Base-by-base conservation (phyloP, 37 sponge, comb jelly and placozoan genomes). In the Tethya wilhelma region DNA sequence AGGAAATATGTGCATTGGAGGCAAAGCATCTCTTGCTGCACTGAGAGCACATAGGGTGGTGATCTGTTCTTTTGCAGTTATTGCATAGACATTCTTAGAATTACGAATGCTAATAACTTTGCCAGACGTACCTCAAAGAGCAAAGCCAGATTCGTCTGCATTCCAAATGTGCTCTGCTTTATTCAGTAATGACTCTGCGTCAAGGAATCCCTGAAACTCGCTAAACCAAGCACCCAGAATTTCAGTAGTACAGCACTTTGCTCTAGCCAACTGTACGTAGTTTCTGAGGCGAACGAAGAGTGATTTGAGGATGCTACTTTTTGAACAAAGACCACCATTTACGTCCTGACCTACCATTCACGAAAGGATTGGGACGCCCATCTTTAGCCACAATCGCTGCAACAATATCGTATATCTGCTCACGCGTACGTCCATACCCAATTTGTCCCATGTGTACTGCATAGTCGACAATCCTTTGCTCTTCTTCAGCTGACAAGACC, bases 61-160 rank as follows among this genome's bases (percentile, higher is more conserved):
- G 40, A 84, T 84, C 36, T 84, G 84, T 4, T 74, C 76, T 53
- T 84, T 84, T n/a, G n/a, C n/a, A n/a, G n/a, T n/a, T n/a, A n/a
- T n/a, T n/a, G n/a, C n/a, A n/a, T n/a, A n/a, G n/a, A n/a, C n/a
- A n/a, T n/a, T n/a, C n/a, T n/a, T n/a, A n/a, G n/a, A n/a, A n/a
- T n/a, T n/a, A n/a, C n/a, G n/a, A n/a, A n/a, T n/a, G n/a, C n/a
- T n/a, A n/a, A n/a, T 4, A 64, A 83, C 84, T 38, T 74, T 74
- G 19, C 75, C 75, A 46, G 68, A 6, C 36, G 43, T 83, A 30
- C 67, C 66, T 38, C 66, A 73, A 14, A 82, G 46, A 38, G 83
- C 66, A 17, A 82, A 82, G 25, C 83, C 75, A 73, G 59, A 25
- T 39, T 82, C 74, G 64, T 82, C 83, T 14, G 73, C 73, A 32